These are phyloP conservation scores for Pterobdella sp. DNA, from an alignment of 2,888 invertebrate species.

Conservation along the genomic window DNA sequence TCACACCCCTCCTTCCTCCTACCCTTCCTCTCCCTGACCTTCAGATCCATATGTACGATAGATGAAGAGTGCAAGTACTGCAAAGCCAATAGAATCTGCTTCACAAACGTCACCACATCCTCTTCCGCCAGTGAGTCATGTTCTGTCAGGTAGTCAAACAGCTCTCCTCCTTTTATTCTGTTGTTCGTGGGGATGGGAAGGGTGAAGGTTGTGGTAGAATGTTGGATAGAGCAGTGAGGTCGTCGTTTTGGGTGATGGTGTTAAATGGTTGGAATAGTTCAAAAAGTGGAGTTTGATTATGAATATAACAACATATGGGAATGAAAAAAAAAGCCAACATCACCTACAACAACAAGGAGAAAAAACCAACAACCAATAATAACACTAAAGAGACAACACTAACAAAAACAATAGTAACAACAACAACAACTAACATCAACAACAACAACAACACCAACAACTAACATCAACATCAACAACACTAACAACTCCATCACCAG, in stretches of 20 bases:
- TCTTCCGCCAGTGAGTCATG: constrained; percentile 56
- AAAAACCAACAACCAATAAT: background rate
- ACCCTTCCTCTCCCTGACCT: too few relatives aligned
- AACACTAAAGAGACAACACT: too few relatives aligned
- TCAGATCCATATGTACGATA: constrained; percentile 63
- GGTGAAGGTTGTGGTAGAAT: background rate
- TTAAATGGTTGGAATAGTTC: background rate
- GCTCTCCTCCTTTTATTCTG: constrained; percentile 61
- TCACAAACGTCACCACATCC: constrained; percentile 59
- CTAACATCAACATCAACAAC: background rate
- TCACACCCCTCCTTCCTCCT: too few relatives aligned
- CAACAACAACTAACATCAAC: background rate
- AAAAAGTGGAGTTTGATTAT: background rate
- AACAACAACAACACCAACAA: background rate
- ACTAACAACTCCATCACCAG: constrained; percentile 39
- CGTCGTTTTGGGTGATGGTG: background rate
- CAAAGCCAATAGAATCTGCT: constrained; percentile 60
- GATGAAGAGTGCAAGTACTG: constrained; percentile 59
- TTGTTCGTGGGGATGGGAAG: background rate
- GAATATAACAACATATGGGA: background rate
- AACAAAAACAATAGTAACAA: too few relatives aligned
- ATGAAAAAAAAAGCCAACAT: too few relatives aligned
- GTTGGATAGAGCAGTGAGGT: background rate
- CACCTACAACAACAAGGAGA: too few relatives aligned
- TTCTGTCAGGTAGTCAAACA: constrained; percentile 59